phyloP scores from a whole-genome alignment of 2,888 invertebrate species.

The Synanthedon myopaeformis region DNA sequence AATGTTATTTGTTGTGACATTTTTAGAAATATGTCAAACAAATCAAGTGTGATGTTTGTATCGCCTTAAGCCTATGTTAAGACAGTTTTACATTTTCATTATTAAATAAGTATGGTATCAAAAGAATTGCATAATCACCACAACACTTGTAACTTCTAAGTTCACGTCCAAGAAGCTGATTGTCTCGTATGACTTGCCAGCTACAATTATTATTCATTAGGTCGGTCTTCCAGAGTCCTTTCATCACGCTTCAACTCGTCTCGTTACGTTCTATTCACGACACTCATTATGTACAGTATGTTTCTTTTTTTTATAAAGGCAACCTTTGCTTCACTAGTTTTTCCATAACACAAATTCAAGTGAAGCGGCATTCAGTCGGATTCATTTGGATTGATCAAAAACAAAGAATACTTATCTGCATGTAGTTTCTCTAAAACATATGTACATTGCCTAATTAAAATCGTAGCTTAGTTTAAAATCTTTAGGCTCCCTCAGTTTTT shows the following conservation, averaged over 20 bases:
- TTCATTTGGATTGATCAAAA: not conserved
- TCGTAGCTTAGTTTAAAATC: too few relatives aligned
- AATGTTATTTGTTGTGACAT: too few relatives aligned
- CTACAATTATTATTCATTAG: conserved; percentile 58
- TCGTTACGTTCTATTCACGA: conserved; percentile 53
- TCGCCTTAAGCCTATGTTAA: too few relatives aligned
- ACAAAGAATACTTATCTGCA: not conserved
- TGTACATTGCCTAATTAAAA: not conserved
- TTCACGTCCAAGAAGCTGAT: conserved; percentile 12
- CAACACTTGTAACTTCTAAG: too few relatives aligned
- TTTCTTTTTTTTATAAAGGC: conserved; percentile 29
- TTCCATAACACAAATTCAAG: not conserved
- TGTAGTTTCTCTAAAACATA: not conserved
- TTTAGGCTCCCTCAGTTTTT: not conserved
- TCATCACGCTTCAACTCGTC: conserved; percentile 37
- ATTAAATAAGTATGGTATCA: too few relatives aligned
- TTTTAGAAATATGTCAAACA: too few relatives aligned
- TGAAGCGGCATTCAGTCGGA: not conserved
- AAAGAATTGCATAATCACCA: too few relatives aligned
- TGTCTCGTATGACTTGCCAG: conserved; percentile 28
- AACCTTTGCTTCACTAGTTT: conserved; percentile 6
- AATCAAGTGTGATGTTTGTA: too few relatives aligned
- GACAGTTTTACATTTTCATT: too few relatives aligned
- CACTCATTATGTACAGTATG: conserved; percentile 33
- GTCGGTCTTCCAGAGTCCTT: conserved; percentile 33